Conservation (phyloP, 2,797 vertebrate species). For the Eremophila alpestris region DNA sequence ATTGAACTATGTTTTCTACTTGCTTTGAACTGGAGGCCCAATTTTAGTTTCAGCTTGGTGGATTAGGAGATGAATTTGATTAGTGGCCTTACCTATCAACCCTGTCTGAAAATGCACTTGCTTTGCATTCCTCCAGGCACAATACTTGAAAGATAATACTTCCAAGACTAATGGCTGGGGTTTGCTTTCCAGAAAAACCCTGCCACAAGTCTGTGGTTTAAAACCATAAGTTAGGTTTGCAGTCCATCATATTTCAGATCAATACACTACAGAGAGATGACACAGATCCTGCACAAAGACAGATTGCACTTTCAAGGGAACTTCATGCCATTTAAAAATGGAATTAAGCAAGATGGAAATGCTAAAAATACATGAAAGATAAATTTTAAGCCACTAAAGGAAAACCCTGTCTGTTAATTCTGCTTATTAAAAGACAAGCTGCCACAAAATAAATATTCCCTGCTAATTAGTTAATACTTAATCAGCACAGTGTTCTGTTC, state of each 20-base stretch:
- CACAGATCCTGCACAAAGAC: background rate
- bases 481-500: background rate
- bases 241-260: background rate
- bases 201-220: background rate
- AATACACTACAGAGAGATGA: background rate
- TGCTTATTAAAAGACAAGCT: slow-evolving; percentile 44
- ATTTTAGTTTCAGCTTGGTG: background rate
- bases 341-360: slow-evolving; percentile 49
- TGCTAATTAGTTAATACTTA: slow-evolving; percentile 43
- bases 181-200: background rate
- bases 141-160: background rate
- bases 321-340: slow-evolving; percentile 32
- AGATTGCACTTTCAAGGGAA: slow-evolving; percentile 9
- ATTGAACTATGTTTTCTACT: background rate
- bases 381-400: slow-evolving; percentile 18
- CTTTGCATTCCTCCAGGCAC: background rate
- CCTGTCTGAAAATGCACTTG: background rate
- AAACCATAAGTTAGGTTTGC: background rate
- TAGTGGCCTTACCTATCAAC: background rate
- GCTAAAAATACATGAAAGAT: slow-evolving; percentile 56
- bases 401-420: slow-evolving; percentile 2
- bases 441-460: slow-evolving; percentile 39
- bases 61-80: background rate
- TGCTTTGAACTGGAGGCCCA: background rate
- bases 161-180: background rate